Conservation (phyloP, 2,797 vertebrate genomes). For the Brachyrhaphis roseni region DNA sequence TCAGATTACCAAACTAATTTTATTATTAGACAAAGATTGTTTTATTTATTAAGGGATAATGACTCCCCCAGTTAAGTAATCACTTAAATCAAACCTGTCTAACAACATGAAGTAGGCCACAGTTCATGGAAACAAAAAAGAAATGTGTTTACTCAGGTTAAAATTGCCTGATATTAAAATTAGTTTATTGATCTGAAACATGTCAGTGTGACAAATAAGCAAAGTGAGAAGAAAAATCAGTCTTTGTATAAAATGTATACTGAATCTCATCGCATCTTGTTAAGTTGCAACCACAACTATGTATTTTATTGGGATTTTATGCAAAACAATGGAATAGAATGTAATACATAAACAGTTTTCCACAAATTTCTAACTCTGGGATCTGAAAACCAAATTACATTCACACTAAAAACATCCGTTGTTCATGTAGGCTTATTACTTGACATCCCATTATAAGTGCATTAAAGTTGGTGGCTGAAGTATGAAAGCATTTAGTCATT, state of each 20-base stretch:
- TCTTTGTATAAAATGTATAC: neutral
- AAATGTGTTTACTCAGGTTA: neutral
- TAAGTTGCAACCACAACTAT: neutral
- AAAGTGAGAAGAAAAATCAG: neutral
- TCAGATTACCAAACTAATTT: neutral
- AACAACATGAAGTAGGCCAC: neutral
- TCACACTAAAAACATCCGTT: too few relatives aligned
- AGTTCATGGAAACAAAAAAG: neutral
- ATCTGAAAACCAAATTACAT: too few relatives aligned
- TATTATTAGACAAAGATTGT: neutral
- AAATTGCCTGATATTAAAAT: neutral
- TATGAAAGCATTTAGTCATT: neutral
- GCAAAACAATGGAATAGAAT: neutral
- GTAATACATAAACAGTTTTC: too few relatives aligned
- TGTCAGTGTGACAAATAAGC: neutral
- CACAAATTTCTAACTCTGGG: too few relatives aligned
- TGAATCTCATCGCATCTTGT: neutral
- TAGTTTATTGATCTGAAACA: neutral
- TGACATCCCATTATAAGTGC: neutral
- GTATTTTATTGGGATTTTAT: neutral
- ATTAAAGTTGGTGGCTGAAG: neutral
- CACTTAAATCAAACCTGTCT: neutral
- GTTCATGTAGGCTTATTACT: neutral
- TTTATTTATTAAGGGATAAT: too few relatives aligned
- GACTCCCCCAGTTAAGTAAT: neutral